A percentile compares a stretch with the other conserved stretches of the same genome.
Conservation (phyloP, 2,113 vertebrate species). For the Pelodiscus sinensis region DNA sequence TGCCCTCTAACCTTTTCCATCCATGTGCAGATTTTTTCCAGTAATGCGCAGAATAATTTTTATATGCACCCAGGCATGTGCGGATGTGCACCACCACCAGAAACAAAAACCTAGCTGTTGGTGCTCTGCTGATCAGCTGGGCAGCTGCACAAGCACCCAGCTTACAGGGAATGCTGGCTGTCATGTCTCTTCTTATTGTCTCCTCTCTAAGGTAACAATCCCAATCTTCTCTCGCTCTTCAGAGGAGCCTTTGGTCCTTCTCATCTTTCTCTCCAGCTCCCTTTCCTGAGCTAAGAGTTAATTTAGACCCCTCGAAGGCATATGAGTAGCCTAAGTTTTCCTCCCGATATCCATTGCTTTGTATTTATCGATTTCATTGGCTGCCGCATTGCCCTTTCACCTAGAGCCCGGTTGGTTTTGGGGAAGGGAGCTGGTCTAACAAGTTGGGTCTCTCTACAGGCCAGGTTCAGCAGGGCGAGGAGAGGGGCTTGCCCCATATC, state of each 20-base stretch:
- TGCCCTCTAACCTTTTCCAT: too few relatives aligned
- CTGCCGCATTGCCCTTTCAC: not conserved
- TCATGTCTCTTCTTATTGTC: not conserved
- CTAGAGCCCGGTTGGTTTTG: slow-evolving; percentile 1
- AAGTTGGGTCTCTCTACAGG: not conserved
- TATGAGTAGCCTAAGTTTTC: not conserved
- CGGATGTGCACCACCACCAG: too few relatives aligned
- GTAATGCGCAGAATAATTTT: too few relatives aligned
- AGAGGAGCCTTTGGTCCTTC: not conserved
- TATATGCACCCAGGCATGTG: too few relatives aligned
- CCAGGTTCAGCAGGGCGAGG: not conserved
- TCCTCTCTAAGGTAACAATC: not conserved
- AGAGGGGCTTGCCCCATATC: not conserved
- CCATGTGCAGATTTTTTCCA: too few relatives aligned
- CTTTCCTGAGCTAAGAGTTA: not conserved
- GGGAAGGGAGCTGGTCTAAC: not conserved
- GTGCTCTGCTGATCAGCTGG: too few relatives aligned
- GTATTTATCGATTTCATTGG: not conserved
- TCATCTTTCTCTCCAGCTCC: not conserved
- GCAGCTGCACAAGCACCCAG: too few relatives aligned
- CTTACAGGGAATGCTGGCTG: not conserved
- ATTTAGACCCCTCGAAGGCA: not conserved
- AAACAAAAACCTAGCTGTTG: too few relatives aligned
- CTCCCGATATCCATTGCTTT: not conserved
- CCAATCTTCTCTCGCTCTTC: not conserved